phyloP scores from a whole-genome alignment of 2,797 vertebrate species.

The Limnodromus scolopaceus region DNA sequence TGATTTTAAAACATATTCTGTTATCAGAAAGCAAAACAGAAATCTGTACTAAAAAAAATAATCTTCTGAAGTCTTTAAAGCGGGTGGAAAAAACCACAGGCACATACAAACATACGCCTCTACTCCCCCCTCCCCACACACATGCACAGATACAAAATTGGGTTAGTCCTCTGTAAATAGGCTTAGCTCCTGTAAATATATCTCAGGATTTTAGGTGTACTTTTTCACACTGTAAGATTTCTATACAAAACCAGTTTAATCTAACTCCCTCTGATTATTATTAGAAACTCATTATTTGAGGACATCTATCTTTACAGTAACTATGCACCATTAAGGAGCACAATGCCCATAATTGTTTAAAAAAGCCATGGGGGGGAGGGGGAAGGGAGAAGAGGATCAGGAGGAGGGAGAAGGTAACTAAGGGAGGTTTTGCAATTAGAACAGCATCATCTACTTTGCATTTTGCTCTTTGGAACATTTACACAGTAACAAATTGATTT shows the following conservation, averaged over 20 bases:
- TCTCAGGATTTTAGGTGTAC: slow-evolving; percentile 28
- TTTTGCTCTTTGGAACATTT: slow-evolving; percentile 10
- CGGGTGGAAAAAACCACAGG: not conserved
- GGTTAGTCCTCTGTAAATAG: slow-evolving; percentile 53
- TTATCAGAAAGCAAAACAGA: slow-evolving; percentile 1
- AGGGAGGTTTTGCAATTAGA: slow-evolving; percentile 38
- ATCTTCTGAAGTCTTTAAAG: not conserved
- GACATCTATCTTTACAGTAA: slow-evolving; percentile 65
- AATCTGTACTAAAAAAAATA: not conserved
- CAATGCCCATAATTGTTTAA: slow-evolving; percentile 56
- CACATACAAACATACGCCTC: not conserved
- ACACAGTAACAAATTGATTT: not conserved
- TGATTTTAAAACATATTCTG: slow-evolving; percentile 17
- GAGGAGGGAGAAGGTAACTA: slow-evolving; percentile 28
- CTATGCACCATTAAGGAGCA: slow-evolving; percentile 39
- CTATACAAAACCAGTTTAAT: slow-evolving; percentile 60
- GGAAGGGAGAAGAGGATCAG: slow-evolving; percentile 9
- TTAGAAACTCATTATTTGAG: slow-evolving; percentile 69
- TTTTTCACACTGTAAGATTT: slow-evolving; percentile 14
- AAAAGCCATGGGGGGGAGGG: not conserved
- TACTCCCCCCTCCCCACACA: not conserved
- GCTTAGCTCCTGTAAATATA: slow-evolving; percentile 48
- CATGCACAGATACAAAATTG: not conserved
- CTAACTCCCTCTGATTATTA: slow-evolving; percentile 64
- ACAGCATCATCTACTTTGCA: not conserved